Base-by-base conservation (phyloP, 2,113 vertebrate species). In the Pelobates fuscus region DNA sequence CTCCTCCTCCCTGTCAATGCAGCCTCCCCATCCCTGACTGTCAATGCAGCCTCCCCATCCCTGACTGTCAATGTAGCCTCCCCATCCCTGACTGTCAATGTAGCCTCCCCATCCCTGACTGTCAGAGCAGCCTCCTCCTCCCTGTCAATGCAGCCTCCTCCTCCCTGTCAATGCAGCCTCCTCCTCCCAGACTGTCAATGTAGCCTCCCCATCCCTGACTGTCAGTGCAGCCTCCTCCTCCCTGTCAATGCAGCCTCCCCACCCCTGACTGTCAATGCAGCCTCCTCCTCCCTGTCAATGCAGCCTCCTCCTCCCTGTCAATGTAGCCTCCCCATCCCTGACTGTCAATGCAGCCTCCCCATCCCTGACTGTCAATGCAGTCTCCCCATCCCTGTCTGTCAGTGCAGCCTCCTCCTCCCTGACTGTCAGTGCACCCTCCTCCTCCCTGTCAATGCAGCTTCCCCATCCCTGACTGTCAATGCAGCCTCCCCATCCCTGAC, bases 161-260 rank as follows among this genome's bases (percentile, higher is more conserved):
- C 71, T 65, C 26, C 66, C 49, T 63, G 63, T 57, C 64, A 61
- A 67, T 68, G 73, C 55, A 77, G 61, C 14, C 32, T n/a, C n/a
- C n/a, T n/a, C n/a, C n/a, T n/a, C n/a, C n/a, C n/a, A n/a, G n/a
- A n/a, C 32, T 37, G 32, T 37, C 32, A 37, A 10, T 6, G 5
- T 10, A 61, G 73, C 73, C 73, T 63, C 67, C 73, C 65, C 73
- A 46, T 59, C 71, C 43, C 23, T 44, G 25, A 25, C 63, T 60
- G 7, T 32, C 23, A 11, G n/a, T 44, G 32, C 61, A 21, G 61
- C 62, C 46, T 4, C 73, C 72, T 75, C 27, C 71, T 65, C 26
- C 66, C 49, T 63, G 63, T 57, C 64, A 61, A 67, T 68, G 73
- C 55, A 77, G 61, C 14, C 32, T n/a, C n/a, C n/a, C n/a, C n/a